Percentiles rank a stretch among this genome's conserved stretches.
These are phyloP conservation scores for Chrysoperla carnea DNA, from an alignment of 1,140 invertebrate genomes.

Conservation along the genomic window DNA sequence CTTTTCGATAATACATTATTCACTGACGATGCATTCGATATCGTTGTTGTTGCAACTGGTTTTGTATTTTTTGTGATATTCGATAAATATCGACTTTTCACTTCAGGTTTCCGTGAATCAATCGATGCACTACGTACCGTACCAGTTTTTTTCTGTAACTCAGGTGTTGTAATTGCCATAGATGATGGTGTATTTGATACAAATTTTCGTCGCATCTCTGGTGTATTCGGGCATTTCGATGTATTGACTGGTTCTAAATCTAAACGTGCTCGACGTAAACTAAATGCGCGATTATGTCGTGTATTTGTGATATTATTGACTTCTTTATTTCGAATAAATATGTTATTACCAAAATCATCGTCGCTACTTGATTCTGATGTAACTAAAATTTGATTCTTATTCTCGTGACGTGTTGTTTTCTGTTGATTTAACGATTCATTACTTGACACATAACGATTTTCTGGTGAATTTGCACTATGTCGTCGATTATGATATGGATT, in stretches of 20 bases:
- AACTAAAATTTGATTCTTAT: conserved; percentile 18
- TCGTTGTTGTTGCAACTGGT: conserved; percentile 4
- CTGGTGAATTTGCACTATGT: neutral
- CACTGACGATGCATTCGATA: conserved; percentile 5
- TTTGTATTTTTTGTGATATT: conserved; percentile 11
- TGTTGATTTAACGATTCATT: neutral
- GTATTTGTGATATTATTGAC: conserved; percentile 25
- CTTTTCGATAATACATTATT: conserved; percentile 9
- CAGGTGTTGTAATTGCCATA: conserved; percentile 18
- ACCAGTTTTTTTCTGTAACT: conserved; percentile 4
- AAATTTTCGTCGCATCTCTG: conserved; percentile 25
- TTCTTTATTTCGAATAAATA: conserved; percentile 9
- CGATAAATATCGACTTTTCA: conserved; percentile 18
- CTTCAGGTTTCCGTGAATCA: conserved; percentile 17
- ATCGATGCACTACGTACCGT: conserved; percentile 18
- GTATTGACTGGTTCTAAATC: conserved; percentile 14
- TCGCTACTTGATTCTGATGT: conserved; percentile 20
- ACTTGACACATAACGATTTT: neutral
- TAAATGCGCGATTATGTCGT: conserved; percentile 31
- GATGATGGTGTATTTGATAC: conserved; percentile 12
- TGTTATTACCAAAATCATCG: conserved; percentile 18
- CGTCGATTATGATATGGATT: conserved; percentile 4
- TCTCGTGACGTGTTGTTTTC: neutral
- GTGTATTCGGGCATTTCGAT: conserved; percentile 29
- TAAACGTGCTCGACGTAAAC: conserved; percentile 16